A percentile compares a stretch with the other conserved stretches of the same genome.
Evolutionary conservation across 1,140 invertebrate genomes (phyloP).

Genomic region (Pachyrhynchus sulphureomaculatus): DNA sequence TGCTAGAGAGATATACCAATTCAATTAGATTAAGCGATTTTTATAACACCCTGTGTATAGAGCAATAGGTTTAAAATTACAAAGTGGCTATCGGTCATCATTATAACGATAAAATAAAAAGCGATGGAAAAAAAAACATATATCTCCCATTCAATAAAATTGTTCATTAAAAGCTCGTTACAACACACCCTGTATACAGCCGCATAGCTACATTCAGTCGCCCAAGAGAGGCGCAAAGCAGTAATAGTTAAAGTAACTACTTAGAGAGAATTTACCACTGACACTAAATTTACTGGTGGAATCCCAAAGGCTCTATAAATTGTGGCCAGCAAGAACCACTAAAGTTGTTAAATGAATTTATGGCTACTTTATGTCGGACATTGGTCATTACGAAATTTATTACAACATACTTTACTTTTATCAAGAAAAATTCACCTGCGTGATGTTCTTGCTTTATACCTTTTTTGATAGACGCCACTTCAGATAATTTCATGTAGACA

Average conservation of each 20-base stretch:
- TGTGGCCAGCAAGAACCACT: conserved; percentile 45
- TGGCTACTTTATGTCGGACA: conserved; percentile 44
- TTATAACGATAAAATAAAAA: too few relatives aligned
- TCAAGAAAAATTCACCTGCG: conserved; percentile 24
- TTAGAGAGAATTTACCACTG: conserved; percentile 34
- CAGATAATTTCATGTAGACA: too few relatives aligned
- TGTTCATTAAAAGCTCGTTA: too few relatives aligned
- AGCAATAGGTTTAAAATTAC: too few relatives aligned
- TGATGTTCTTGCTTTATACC: not conserved
- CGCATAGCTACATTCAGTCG: not conserved
- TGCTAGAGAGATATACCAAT: too few relatives aligned
- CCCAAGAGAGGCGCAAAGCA: not conserved
- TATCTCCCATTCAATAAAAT: too few relatives aligned
- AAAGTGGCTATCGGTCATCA: too few relatives aligned
- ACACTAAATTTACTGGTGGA: conserved; percentile 36
- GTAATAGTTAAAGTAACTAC: conserved; percentile 33
- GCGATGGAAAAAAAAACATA: too few relatives aligned
- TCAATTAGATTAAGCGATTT: too few relatives aligned
- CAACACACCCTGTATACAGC: not conserved
- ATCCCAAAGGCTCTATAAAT: conserved; percentile 45
- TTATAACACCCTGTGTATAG: too few relatives aligned
- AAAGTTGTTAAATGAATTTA: conserved; percentile 52
- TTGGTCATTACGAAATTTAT: conserved; percentile 48
- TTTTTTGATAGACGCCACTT: too few relatives aligned
- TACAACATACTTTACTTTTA: conserved; percentile 33